These are phyloP conservation scores for Saiga tatarica DNA, from an alignment of 2,113 vertebrate genomes.

Conservation along the genomic window DNA sequence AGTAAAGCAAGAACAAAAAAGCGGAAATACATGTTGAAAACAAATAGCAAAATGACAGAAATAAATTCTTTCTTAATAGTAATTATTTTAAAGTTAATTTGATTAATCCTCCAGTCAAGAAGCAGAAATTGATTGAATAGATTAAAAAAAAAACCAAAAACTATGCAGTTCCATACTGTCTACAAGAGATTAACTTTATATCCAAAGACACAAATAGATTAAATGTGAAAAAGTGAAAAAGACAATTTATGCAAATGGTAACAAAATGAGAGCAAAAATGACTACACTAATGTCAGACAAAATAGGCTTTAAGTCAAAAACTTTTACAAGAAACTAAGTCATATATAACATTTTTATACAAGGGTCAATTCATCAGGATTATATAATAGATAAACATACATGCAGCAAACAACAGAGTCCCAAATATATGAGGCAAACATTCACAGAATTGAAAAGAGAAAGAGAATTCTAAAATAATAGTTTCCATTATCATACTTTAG, in stretches of 20 bases:
- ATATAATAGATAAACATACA: not conserved
- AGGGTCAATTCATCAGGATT: not conserved
- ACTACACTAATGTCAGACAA: not conserved
- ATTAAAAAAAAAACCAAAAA: not conserved
- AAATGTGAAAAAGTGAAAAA: not conserved
- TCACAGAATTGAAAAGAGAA: not conserved
- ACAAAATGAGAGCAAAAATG: not conserved
- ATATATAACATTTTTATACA: not conserved
- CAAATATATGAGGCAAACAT: not conserved
- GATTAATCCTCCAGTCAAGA: not conserved
- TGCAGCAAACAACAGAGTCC: not conserved
- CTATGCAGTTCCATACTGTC: not conserved
- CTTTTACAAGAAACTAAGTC: not conserved
- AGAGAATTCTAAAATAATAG: not conserved
- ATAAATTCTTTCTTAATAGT: not conserved
- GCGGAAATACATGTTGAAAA: not conserved
- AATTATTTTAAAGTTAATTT: not conserved
- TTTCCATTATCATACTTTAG: not conserved
- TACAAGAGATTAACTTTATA: not conserved
- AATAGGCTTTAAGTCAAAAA: not conserved
- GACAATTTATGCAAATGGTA: not conserved
- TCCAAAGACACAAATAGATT: not conserved
- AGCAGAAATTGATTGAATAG: not conserved
- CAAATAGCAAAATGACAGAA: not conserved
- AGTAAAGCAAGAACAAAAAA: not conserved